Percentiles rank a stretch among this genome's conserved stretches.
Evolutionary conservation across 1,140 invertebrate genomes (phyloP).

Genomic region (Calliopsis andreniformis): DNA sequence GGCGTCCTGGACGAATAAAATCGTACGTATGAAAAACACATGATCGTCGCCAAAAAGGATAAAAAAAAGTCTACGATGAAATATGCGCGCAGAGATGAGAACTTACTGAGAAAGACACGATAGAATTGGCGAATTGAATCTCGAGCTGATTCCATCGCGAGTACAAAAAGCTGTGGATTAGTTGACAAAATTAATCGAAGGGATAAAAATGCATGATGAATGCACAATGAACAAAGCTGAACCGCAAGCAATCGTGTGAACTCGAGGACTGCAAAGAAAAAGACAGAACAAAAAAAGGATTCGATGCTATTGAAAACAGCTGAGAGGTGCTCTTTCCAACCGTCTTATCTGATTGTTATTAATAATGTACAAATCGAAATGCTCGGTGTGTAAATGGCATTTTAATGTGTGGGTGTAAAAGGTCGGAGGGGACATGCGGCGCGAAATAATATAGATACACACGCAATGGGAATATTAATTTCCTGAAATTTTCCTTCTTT

Average conservation of each 20-base stretch:
- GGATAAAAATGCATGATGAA: no score
- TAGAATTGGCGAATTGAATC: background rate
- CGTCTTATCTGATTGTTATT: conserved; percentile 42
- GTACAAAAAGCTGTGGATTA: no score
- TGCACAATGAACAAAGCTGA: background rate
- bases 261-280: background rate
- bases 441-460: conserved; percentile 67
- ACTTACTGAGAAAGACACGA: background rate
- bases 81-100: no score
- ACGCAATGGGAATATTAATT: conserved; percentile 69
- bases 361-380: conserved; percentile 60
- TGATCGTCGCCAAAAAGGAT: no score
- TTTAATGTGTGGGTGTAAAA: conserved; percentile 40
- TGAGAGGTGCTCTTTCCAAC: conserved; percentile 60
- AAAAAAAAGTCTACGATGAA: background rate
- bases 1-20: background rate
- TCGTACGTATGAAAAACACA: background rate
- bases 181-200: no score
- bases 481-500: conserved; percentile 59
- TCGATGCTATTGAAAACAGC: conserved; percentile 53
- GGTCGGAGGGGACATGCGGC: conserved; percentile 30
- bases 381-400: conserved; percentile 31
- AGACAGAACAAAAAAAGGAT: conserved; percentile 1
- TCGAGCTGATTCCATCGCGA: background rate
- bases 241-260: background rate